A percentile compares a stretch with the other conserved stretches of the same genome.
phyloP scores from a whole-genome alignment of 2,888 invertebrate genomes.

The Muschampia plurimacula region DNA sequence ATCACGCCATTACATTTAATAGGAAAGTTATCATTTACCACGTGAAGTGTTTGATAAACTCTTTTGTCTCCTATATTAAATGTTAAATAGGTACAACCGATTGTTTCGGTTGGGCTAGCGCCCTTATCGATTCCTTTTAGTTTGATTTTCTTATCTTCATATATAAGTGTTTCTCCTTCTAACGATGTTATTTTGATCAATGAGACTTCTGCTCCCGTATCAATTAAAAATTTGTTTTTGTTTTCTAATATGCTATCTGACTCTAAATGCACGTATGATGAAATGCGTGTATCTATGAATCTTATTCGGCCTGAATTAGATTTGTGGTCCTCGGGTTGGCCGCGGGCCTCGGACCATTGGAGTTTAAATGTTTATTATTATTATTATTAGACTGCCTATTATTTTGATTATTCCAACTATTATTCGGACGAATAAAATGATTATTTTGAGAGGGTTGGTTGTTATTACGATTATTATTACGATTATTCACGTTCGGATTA shows the following conservation, averaged over 20 bases:
- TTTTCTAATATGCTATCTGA: background rate
- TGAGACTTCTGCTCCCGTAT: background rate
- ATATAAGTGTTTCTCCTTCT: background rate
- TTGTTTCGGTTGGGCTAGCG: background rate
- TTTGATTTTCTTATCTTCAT: background rate
- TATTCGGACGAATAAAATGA: background rate
- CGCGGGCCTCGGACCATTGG: conserved; percentile 1
- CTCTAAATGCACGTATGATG: background rate
- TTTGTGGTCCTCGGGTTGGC: background rate
- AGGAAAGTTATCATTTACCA: conserved; percentile 1
- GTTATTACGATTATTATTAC: too few relatives aligned
- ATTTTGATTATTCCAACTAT: too few relatives aligned
- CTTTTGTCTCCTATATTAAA: background rate
- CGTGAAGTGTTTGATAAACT: background rate
- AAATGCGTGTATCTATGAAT: background rate
- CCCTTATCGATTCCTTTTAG: background rate
- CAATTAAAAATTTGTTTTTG: background rate
- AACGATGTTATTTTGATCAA: background rate
- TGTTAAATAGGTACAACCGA: background rate
- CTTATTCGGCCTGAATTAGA: background rate
- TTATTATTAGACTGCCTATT: too few relatives aligned
- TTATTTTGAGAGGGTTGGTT: background rate
- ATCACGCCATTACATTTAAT: background rate
- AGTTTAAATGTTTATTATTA: background rate
- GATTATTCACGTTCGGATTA: background rate